A percentile compares a stretch with the other conserved stretches of the same genome.
phyloP scores from a whole-genome alignment of 2,888 invertebrate genomes.

The Cephus pygmeus region DNA sequence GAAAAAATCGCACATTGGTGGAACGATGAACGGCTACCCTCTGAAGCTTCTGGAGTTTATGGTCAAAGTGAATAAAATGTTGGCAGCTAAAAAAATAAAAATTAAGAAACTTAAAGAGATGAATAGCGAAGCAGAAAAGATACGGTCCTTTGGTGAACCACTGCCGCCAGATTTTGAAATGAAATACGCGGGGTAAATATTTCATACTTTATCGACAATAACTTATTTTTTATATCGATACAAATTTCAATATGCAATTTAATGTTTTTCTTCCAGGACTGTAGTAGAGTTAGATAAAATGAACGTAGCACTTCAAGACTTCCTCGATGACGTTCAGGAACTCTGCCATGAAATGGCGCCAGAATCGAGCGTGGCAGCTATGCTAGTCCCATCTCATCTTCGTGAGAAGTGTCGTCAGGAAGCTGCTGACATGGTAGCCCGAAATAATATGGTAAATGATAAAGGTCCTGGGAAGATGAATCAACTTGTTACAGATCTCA shows the following conservation, averaged over 20 bases:
- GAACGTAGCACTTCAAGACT: constrained; percentile 88
- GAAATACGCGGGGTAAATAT: constrained; percentile 81
- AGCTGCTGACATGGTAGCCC: constrained; percentile 82
- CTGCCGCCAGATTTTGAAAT: constrained; percentile 90
- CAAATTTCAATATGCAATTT: not conserved
- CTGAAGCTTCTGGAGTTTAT: constrained; percentile 86
- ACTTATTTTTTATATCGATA: not conserved
- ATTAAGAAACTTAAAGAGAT: constrained; percentile 84
- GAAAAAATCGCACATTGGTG: constrained; percentile 66
- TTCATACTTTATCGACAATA: not conserved
- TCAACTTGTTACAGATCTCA: constrained; percentile 86
- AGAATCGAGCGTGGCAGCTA: constrained; percentile 85
- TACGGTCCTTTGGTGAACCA: constrained; percentile 81
- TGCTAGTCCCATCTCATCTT: constrained; percentile 89
- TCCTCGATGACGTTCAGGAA: constrained; percentile 85
- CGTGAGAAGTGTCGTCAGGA: constrained; percentile 89
- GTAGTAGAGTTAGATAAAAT: constrained; percentile 91
- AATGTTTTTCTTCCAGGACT: constrained; percentile 37
- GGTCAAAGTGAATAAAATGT: constrained; percentile 87
- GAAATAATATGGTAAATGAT: constrained; percentile 73
- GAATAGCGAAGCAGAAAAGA: constrained; percentile 91
- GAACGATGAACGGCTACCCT: constrained; percentile 84
- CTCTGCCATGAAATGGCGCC: constrained; percentile 89
- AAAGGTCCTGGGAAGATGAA: constrained; percentile 75
- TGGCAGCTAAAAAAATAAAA: constrained; percentile 84